Evolutionary conservation across 1,140 invertebrate species (phyloP), one percentile per base, ranked within the genome.

Genomic region (Zaprionus davidi): DNA sequence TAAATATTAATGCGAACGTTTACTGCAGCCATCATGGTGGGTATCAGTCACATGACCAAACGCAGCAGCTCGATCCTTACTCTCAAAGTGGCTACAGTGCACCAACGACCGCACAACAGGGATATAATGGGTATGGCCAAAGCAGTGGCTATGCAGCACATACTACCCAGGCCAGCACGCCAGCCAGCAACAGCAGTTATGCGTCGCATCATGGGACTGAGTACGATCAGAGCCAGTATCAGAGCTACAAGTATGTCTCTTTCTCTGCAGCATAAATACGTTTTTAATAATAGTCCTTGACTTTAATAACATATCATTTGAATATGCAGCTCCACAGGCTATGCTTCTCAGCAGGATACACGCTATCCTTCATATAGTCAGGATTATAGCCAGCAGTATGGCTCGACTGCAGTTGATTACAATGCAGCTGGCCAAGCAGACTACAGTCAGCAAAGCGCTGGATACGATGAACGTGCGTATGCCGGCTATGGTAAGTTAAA

Each of bases 171-270:
- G n/a, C 83, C 3, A 78, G 71, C 55, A 73, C 88, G 13, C 76
- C 90, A 5, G 80, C 91, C 17, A 92, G 72, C 62, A 92, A 70
- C 62, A 85, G 69, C 41, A 88, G 79, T 53, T 92, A 92, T 73
- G 77, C 84, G 3, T 63, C 79, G 24, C 85, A 86, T 63, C 80
- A 86, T 24, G 73, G 73, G 38, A 72, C 78, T 13, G 91, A 92
- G 28, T 92, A 92, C 64, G 91, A 92, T 80, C 91, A 91, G 60
- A 92, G 87, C 71, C 91, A 92, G 72, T 92, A 92, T 59, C 90
- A 92, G 59, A 76, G 71, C 56, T 92, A 92, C 71, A 90, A 83
- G 91, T 92, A 74, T 59, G 79, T 75, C 56, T 24, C 20, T 34
- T 11, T 41, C 20, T 5, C 11, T 51, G 4, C 12, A 6, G 7